Conservation (phyloP, 2,888 invertebrate species). For the Rhagonycha fulva region DNA sequence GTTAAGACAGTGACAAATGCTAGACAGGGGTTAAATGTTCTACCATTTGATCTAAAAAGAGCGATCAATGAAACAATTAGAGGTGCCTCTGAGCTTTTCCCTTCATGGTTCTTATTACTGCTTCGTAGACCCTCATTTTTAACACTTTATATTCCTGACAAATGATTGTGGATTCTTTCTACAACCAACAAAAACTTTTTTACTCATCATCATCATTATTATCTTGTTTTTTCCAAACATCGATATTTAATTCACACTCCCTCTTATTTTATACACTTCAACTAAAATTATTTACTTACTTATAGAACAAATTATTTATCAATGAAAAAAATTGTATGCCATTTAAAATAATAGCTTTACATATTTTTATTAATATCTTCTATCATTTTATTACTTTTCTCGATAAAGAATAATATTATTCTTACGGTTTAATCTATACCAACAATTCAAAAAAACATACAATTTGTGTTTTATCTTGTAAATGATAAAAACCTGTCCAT, state of each 20-base stretch:
- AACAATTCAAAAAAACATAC: background rate
- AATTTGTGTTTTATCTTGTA: too few relatives aligned
- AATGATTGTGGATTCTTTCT: slow-evolving; percentile 45
- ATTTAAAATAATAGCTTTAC: background rate
- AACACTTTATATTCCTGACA: slow-evolving; percentile 58
- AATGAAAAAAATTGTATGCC: background rate
- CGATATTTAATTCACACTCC: background rate
- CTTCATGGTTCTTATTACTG: slow-evolving; percentile 40
- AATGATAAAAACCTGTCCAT: too few relatives aligned
- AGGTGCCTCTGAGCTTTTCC: slow-evolving; percentile 44
- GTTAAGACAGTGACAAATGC: slow-evolving; percentile 52
- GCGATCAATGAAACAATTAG: slow-evolving; percentile 53
- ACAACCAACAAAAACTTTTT: slow-evolving; percentile 35
- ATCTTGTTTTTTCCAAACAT: background rate
- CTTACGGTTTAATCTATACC: background rate
- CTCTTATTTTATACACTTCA: background rate
- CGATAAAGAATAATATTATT: background rate
- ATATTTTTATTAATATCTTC: background rate
- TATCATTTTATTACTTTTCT: background rate
- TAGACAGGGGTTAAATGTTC: slow-evolving; percentile 50
- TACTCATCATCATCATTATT: slow-evolving; percentile 27
- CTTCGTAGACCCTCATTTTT: slow-evolving; percentile 49
- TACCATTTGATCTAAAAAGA: slow-evolving; percentile 51
- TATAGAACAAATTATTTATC: background rate
- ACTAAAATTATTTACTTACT: background rate